Percentiles rank a stretch among this genome's conserved stretches.
These are phyloP conservation scores for Diploscapter pachys DNA, from an alignment of 1,140 invertebrate species.

Conservation along the genomic window DNA sequence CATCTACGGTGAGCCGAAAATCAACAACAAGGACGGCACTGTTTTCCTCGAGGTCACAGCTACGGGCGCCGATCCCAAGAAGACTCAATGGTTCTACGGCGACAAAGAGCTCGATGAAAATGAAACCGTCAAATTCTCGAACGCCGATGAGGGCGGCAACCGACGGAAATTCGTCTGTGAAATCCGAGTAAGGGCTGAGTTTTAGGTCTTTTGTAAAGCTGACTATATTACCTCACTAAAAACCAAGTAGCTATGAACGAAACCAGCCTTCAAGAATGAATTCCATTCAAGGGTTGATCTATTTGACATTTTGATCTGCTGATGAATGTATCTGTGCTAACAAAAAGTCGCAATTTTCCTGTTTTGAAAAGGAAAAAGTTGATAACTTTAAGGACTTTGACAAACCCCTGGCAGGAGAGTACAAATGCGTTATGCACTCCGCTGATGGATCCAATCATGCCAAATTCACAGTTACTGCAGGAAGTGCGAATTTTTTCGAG, in stretches of 20 bases:
- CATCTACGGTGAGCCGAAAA: constrained; percentile 57
- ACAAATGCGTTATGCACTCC: constrained; percentile 52
- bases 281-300: no score
- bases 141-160: constrained; percentile 52
- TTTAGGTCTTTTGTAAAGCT: background rate
- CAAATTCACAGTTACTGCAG: constrained; percentile 55
- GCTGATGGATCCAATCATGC: constrained; percentile 56
- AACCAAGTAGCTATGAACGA: constrained; percentile 10
- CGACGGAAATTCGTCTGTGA: constrained; percentile 51
- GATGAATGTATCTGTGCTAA: no score
- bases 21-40: constrained; percentile 45
- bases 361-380: background rate
- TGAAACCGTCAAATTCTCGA: constrained; percentile 47
- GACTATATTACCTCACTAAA: constrained; percentile 15
- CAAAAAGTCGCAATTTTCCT: no score
- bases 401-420: constrained; percentile 53
- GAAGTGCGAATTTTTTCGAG: constrained; percentile 45
- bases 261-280: background rate
- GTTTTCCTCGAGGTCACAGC: constrained; percentile 52
- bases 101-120: constrained; percentile 53
- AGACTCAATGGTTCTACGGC: constrained; percentile 55
- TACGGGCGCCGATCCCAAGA: constrained; percentile 46
- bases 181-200: constrained; percentile 46
- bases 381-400: constrained; percentile 53
- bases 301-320: no score